Evolutionary conservation across 2,797 vertebrate genomes (phyloP), one percentile per base, ranked within the genome.

Genomic region (Echeneis naucrates): DNA sequence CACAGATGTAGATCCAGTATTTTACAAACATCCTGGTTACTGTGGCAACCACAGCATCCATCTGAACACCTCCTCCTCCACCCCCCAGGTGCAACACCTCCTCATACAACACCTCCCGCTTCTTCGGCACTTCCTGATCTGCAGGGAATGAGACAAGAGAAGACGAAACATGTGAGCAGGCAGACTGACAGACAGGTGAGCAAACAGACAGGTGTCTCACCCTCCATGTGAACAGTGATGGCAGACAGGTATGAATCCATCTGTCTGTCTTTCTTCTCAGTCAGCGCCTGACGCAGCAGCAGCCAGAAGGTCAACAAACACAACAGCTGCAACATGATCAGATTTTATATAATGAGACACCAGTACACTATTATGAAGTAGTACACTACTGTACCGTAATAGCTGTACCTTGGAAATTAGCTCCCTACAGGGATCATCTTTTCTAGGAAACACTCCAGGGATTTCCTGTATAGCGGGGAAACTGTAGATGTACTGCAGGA

Each of bases 1-100:
- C 97, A 13, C 97, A 98, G 67, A 98, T 94, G 5, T 99, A 99
- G 91, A 99, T 98, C 97, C 97, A 99, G 89, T 99, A 98, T 65
- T 99, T 99, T 74, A 97, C 95, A 85, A 99, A 96, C 95, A 98
- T 95, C 83, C 95, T 95, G 92, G 95, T 96, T 79, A 99, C 94
- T 77, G 97, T 89, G 2, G 95, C 96, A 60, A 95, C 97, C 68
- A 98, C 82, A 26, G 96, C 95, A 58, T 97, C 95, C 96, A 98
- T 97, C 87, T 96, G 96, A 68, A 96, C 92, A 10, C 95, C 94
- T 16, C 94, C 95, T 0, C 88, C 93, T 4, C 87, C 57, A 10
- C 23, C 35, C 1, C 79, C 72, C 7, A 84, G 57, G 8, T 81
- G 78, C 32, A 91, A 58, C 35, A 85, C 89, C 19, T 94, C 93